Evolutionary conservation across 1,140 invertebrate species (phyloP), one percentile per base, ranked within the genome.

Genomic region (Neuroterus valhalla): DNA sequence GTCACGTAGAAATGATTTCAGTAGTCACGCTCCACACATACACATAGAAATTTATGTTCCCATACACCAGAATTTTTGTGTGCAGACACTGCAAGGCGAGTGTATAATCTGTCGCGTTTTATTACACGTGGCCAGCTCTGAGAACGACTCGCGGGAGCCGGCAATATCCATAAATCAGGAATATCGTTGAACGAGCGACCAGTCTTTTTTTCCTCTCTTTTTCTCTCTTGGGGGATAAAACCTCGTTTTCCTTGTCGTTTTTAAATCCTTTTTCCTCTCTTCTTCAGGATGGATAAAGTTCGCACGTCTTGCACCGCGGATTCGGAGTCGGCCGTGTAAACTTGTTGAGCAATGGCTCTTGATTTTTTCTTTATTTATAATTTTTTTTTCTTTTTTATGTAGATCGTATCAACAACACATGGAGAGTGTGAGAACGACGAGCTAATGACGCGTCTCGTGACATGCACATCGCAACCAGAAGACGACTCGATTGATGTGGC

Each of bases 381-480:
- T 77, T 74, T 50, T 66, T 71, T 48, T 71, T 72, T 71, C 43
- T 71, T 72, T 69, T 75, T 19, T 75, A 71, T 75, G 81, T 82
- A 84, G 83, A 85, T 83, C 77, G 82, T 85, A 84, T 85, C 83
- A 77, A 68, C 48, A 66, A 82, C 77, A 84, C 82, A 77, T 80
- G 82, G 82, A 83, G 78, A 87, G 86, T 89, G 87, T 89, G 88
- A 88, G 87, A 89, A 89, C 83, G 74, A 77, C 75, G 45, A 81
- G 78, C 74, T 83, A 82, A 85, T 84, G 83, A 86, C 78, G 75
- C 71, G 69, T 77, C 21, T 62, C 19, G 15, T 26, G 19, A 62
- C 52, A 62, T 62, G 19, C 52, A 12, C 52, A 21, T 31, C 26
- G 52, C 26, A 31, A 62, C 55, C 55, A 50, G 19, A 19, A 50